These are phyloP conservation scores for Drosophila ustulata DNA, from an alignment of 2,888 invertebrate genomes.

Conservation along the genomic window DNA sequence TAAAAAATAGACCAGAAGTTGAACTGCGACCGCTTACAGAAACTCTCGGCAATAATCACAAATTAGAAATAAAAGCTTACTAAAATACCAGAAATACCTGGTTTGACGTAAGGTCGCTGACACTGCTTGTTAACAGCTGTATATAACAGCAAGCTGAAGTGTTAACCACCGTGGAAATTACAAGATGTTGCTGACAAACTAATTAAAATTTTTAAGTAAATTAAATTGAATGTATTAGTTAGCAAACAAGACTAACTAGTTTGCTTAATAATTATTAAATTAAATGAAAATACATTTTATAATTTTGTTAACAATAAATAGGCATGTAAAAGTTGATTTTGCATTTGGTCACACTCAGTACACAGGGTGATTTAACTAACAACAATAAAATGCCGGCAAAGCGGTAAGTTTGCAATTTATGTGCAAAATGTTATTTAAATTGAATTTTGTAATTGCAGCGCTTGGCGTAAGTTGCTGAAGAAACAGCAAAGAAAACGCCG, in stretches of 20 bases:
- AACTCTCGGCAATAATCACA: constrained; percentile 9
- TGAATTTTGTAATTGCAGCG: constrained; percentile 76
- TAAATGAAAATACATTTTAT: not conserved
- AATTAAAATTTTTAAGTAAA: not conserved
- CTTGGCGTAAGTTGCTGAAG: constrained; percentile 91
- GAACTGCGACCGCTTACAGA: constrained; percentile 31
- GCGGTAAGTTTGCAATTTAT: constrained; percentile 25
- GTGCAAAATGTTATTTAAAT: not conserved
- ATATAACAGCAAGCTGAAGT: not conserved
- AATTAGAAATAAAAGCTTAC: not conserved
- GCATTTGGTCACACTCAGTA: constrained; percentile 27
- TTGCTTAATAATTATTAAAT: not conserved
- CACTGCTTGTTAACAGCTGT: not conserved
- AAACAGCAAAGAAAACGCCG: constrained; percentile 89
- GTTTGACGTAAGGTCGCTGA: not conserved
- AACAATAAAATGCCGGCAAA: constrained; percentile 46
- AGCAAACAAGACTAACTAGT: too few species aligned
- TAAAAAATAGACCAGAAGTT: constrained; percentile 60
- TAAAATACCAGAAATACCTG: constrained; percentile 46
- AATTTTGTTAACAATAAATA: not conserved
- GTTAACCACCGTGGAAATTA: not conserved
- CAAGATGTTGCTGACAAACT: not conserved
- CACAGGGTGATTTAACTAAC: constrained; percentile 35
- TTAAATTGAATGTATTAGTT: not conserved
- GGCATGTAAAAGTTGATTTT: not conserved